Evolutionary conservation across 2,888 invertebrate genomes (phyloP).

Genomic region (Sphecodes monilicornis): DNA sequence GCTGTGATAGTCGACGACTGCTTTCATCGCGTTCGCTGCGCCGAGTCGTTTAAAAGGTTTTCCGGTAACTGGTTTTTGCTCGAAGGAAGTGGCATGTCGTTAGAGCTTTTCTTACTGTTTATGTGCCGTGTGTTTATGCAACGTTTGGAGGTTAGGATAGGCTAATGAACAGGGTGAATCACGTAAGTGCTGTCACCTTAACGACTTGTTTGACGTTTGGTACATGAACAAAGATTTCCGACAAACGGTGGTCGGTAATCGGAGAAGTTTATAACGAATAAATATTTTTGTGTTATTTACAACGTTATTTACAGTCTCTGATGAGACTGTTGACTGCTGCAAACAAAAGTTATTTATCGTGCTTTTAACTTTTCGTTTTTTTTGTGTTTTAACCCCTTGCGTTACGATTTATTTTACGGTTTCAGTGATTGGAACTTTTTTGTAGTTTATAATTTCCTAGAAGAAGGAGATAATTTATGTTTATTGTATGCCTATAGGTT

Average conservation of each 20-base stretch:
- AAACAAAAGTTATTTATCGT: neutral
- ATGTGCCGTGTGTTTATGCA: neutral
- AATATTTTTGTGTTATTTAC: neutral
- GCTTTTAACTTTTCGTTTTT: neutral
- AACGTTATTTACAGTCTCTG: no score
- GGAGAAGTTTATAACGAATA: neutral
- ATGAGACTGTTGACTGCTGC: neutral
- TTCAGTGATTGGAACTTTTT: no score
- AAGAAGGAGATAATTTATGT: no score
- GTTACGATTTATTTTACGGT: no score
- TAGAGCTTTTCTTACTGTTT: neutral
- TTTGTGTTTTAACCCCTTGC: neutral
- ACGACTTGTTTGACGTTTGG: neutral
- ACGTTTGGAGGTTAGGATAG: constrained; percentile 1
- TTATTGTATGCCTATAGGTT: no score
- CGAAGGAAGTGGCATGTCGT: constrained; percentile 6
- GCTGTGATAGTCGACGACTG: neutral
- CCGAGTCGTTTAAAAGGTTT: neutral
- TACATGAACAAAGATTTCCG: neutral
- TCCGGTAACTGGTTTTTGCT: constrained; percentile 14
- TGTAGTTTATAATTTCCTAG: no score
- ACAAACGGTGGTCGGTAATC: neutral
- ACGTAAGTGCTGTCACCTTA: neutral
- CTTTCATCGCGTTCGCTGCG: neutral
- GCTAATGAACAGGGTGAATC: neutral